These are phyloP conservation scores for Elephas maximus DNA, from an alignment of 2,113 vertebrate genomes.

Conservation along the genomic window DNA sequence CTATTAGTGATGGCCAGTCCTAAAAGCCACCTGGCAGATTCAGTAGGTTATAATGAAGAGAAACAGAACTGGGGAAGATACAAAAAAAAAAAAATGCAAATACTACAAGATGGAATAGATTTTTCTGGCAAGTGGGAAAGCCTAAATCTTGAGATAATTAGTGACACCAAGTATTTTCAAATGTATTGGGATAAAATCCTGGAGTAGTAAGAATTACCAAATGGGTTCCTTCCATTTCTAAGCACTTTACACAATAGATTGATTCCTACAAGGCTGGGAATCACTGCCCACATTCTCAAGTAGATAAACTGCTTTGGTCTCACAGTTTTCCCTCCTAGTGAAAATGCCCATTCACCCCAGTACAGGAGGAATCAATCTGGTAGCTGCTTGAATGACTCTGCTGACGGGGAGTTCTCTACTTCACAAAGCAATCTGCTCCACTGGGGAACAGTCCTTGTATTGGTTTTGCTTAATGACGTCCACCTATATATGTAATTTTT, in stretches of 20 bases:
- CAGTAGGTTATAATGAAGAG: neutral
- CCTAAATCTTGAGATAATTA: constrained; percentile 28
- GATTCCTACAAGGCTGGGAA: constrained; percentile 38
- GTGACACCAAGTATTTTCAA: constrained; percentile 35
- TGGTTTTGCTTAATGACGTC: constrained; percentile 37
- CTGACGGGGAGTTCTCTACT: neutral
- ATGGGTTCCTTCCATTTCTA: constrained; percentile 34
- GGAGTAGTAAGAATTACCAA: neutral
- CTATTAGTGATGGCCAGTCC: neutral
- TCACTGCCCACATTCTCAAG: neutral
- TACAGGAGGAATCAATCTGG: neutral
- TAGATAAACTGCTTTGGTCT: neutral
- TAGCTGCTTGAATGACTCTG: neutral
- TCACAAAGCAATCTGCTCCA: neutral
- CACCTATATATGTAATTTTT: neutral
- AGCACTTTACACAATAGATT: constrained; percentile 17
- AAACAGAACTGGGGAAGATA: neutral
- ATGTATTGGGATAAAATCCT: neutral
- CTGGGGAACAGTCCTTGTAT: neutral
- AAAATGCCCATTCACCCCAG: neutral
- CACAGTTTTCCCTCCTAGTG: neutral
- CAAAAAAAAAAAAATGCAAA: neutral
- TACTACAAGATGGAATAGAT: neutral
- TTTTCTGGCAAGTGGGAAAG: constrained; percentile 15
- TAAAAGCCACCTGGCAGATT: neutral